phyloP scores from a whole-genome alignment of 2,797 vertebrate genomes.

The Pseudochirops cupreus region DNA sequence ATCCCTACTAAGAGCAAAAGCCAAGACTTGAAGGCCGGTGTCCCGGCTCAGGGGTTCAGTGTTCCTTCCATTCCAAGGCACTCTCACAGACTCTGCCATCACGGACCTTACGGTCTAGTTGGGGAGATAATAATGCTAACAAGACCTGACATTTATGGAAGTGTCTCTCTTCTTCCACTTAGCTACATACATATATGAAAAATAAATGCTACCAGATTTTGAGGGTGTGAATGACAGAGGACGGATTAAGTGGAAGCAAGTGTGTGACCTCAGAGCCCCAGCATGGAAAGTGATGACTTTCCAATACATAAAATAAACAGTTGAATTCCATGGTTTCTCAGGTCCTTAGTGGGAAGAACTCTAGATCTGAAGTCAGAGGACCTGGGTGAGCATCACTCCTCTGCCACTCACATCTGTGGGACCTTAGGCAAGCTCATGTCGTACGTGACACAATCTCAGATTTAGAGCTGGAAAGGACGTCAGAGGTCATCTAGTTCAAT shows the following conservation, averaged over 20 bases:
- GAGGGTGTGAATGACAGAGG: not conserved
- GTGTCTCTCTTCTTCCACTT: not conserved
- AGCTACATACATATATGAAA: not conserved
- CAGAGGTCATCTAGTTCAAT: not conserved
- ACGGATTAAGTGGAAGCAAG: not conserved
- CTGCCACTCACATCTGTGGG: not conserved
- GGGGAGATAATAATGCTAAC: not conserved
- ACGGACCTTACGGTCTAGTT: constrained; percentile 1
- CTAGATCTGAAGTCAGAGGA: not conserved
- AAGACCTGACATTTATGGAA: not conserved
- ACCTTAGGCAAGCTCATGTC: not conserved
- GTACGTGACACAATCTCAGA: not conserved
- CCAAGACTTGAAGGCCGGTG: not conserved
- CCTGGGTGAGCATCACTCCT: not conserved
- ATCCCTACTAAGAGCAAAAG: not conserved
- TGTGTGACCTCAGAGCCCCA: not conserved
- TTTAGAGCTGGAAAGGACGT: not conserved
- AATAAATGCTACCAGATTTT: not conserved
- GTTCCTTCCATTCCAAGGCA: not conserved
- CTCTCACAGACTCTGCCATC: not conserved
- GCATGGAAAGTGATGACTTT: not conserved
- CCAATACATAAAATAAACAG: not conserved
- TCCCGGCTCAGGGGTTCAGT: not conserved
- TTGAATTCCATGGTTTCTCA: not conserved
- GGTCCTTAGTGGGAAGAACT: not conserved